A percentile compares a stretch with the other conserved stretches of the same genome.
These are phyloP conservation scores for Platyrinchus mystaceus DNA, from an alignment of 2,797 vertebrate genomes.

Conservation along the genomic window DNA sequence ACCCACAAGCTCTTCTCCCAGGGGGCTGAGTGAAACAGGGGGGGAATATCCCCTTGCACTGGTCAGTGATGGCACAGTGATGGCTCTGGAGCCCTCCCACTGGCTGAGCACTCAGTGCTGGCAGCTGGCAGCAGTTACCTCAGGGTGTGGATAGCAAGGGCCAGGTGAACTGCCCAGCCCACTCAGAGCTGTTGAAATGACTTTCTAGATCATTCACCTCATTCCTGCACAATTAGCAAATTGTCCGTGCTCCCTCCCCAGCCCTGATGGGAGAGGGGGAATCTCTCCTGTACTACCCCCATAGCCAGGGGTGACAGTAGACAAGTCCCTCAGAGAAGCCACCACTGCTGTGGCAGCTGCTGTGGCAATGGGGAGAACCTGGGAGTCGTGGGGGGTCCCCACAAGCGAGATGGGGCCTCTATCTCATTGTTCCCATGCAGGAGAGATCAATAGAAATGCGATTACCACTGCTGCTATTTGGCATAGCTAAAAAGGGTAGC, in stretches of 20 bases:
- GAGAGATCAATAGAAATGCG: slow-evolving; percentile 64
- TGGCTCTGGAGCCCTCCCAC: not conserved
- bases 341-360: not conserved
- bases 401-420: fast-evolving
- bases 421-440: not conserved
- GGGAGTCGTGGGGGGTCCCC: not conserved
- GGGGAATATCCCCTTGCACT: fast-evolving
- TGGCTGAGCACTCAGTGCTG: not conserved
- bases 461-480: slow-evolving; percentile 54
- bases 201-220: fast-evolving
- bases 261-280: fast-evolving
- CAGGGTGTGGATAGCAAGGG: fast-evolving
- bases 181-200: fast-evolving
- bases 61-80: not conserved
- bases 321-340: not conserved
- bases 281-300: fast-evolving
- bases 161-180: fast-evolving
- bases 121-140: not conserved
- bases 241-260: fast-evolving
- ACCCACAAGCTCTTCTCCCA: fast-evolving
- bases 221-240: not conserved
- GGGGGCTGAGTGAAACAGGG: fast-evolving
- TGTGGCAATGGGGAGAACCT: not conserved
- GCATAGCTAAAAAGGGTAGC: slow-evolving; percentile 40
- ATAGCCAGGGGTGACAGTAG: not conserved